Conservation (phyloP, 2,797 vertebrate genomes). For the Scolopax rusticola region DNA sequence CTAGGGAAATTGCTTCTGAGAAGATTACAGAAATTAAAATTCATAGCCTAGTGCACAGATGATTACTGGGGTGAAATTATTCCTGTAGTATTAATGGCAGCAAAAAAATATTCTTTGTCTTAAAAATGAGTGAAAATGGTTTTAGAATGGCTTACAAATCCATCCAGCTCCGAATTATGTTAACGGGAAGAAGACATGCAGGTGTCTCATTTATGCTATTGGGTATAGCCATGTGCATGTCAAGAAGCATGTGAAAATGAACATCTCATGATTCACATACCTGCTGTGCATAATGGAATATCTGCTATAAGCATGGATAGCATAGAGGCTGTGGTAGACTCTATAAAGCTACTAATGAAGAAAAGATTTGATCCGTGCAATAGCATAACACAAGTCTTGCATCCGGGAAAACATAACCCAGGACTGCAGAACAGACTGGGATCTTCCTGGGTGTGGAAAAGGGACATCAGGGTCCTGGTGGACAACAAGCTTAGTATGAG, state of each 20-base stretch:
- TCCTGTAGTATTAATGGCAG: not conserved
- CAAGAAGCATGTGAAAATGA: not conserved
- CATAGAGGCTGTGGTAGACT: not conserved
- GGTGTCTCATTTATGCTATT: not conserved
- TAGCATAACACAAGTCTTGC: not conserved
- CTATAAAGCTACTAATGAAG: not conserved
- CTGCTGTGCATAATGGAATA: accelerated
- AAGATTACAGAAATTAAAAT: slow-evolving; percentile 46
- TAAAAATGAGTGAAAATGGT: not conserved
- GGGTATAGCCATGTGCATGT: accelerated
- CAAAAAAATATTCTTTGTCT: not conserved
- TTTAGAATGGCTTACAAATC: not conserved
- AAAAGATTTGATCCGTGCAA: not conserved
- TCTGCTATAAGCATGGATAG: not conserved
- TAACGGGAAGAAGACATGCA: not conserved
- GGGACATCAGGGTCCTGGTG: not conserved
- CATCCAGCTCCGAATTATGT: not conserved
- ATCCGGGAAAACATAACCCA: not conserved
- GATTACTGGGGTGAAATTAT: not conserved
- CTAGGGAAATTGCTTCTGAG: not conserved
- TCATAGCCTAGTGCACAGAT: not conserved
- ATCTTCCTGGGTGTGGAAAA: not conserved
- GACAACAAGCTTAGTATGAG: not conserved
- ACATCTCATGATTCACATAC: not conserved
- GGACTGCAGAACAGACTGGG: not conserved